A percentile compares a stretch with the other conserved stretches of the same genome.
phyloP scores from a whole-genome alignment of 1,140 invertebrate species.

The Heliconius himera region DNA sequence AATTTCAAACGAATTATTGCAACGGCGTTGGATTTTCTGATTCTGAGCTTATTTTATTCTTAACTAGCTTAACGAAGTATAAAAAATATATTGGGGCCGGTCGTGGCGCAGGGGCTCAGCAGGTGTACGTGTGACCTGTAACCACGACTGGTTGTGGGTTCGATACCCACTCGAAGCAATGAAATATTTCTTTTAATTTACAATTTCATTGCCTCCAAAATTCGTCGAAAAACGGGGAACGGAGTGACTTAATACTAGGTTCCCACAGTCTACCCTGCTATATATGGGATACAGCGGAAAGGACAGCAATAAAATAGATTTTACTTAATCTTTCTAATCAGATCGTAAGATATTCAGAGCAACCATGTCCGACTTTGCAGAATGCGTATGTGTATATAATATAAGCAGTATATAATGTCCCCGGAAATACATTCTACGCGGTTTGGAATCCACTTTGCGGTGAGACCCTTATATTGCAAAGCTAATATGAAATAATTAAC shows the following conservation, averaged over 20 bases:
- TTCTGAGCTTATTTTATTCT: background rate
- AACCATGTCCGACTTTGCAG: background rate
- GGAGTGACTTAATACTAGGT: no score
- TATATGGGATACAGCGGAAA: no score
- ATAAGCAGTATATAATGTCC: conserved; percentile 32
- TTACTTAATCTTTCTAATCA: background rate
- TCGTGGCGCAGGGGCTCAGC: no score
- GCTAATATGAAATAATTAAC: conserved; percentile 34
- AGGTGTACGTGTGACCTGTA: no score
- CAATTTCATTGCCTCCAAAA: no score
- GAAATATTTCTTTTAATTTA: no score
- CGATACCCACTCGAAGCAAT: no score
- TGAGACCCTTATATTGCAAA: conserved; percentile 49
- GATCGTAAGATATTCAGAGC: background rate
- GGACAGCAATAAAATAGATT: background rate
- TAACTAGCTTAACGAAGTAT: conserved; percentile 2
- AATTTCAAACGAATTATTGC: background rate
- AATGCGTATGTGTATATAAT: conserved; percentile 3
- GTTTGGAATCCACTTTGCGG: conserved; percentile 64
- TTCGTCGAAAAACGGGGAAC: no score
- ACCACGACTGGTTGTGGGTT: no score
- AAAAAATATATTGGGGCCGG: background rate
- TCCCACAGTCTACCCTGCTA: no score
- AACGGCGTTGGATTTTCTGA: background rate
- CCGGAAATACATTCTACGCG: conserved; percentile 59